Conservation (phyloP, 2,797 vertebrate genomes). For the Gobio occitaniae region DNA sequence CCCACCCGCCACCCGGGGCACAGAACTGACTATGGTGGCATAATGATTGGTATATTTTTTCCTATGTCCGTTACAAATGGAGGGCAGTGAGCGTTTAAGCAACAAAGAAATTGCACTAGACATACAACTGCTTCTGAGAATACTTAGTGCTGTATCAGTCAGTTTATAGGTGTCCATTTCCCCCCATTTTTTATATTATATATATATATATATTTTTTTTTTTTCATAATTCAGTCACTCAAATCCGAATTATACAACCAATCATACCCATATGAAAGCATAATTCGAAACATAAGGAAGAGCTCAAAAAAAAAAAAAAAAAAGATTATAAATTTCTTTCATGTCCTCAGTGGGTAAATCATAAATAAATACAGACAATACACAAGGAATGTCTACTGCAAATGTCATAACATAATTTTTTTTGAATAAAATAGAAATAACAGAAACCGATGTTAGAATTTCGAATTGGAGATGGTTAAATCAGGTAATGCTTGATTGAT, state of each 20-base stretch:
- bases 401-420: conserved; percentile 80
- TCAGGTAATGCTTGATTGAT: conserved; percentile 78
- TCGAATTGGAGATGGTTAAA: conserved; percentile 79
- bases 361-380: conserved; percentile 99
- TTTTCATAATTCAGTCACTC: conserved; percentile 82
- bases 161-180: conserved; percentile 79
- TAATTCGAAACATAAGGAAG: conserved; percentile 85
- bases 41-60: conserved; percentile 77
- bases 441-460: conserved; percentile 83
- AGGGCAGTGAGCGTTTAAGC: conserved; percentile 75
- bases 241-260: conserved; percentile 85
- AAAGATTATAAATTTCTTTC: conserved; percentile 67
- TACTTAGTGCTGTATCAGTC: conserved; percentile 86
- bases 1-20: conserved; percentile 71
- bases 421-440: conserved; percentile 69
- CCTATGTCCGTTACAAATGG: conserved; percentile 75
- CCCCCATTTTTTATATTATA: conserved; percentile 69
- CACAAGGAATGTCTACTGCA: conserved; percentile 98
- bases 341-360: conserved; percentile 87
- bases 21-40: conserved; percentile 81
- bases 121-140: conserved; percentile 75
- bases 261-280: conserved; percentile 79
- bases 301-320: conserved; percentile 82
- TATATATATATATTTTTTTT: conserved; percentile 44
- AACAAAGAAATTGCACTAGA: conserved; percentile 74